Conservation (phyloP, 1,140 invertebrate genomes). For the Calycopis cecrops region DNA sequence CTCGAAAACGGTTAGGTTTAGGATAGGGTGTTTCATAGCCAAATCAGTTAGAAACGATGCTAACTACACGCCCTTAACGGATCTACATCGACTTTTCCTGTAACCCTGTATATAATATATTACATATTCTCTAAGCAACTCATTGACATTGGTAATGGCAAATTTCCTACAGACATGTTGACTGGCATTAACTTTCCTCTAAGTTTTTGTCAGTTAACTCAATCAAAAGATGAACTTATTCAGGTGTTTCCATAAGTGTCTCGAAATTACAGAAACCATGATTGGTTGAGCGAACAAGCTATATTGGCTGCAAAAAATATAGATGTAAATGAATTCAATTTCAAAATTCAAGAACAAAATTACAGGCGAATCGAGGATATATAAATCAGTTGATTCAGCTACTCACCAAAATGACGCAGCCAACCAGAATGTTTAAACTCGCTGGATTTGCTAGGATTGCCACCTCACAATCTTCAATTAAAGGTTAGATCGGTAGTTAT, state of each 20-base stretch:
- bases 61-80: no score
- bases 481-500: constrained; percentile 64
- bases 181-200: constrained; percentile 51
- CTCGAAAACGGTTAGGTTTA: no score
- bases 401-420: constrained; percentile 30
- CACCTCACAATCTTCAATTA: constrained; percentile 51
- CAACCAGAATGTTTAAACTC: constrained; percentile 60
- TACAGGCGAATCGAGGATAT: constrained; percentile 25
- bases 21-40: no score
- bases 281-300: constrained; percentile 30
- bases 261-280: constrained; percentile 42
- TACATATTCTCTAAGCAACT: constrained; percentile 32
- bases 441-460: no score
- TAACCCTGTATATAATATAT: no score
- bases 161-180: constrained; percentile 36
- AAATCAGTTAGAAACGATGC: no score
- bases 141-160: constrained; percentile 54
- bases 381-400: constrained; percentile 30
- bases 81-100: no score
- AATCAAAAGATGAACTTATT: constrained; percentile 48
- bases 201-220: constrained; percentile 32
- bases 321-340: constrained; percentile 23
- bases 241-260: constrained; percentile 51
- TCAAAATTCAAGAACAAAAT: constrained; percentile 30
- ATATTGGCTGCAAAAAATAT: constrained; percentile 29